Base-by-base conservation (phyloP, 1,140 invertebrate species). In the Ericerus pela region DNA sequence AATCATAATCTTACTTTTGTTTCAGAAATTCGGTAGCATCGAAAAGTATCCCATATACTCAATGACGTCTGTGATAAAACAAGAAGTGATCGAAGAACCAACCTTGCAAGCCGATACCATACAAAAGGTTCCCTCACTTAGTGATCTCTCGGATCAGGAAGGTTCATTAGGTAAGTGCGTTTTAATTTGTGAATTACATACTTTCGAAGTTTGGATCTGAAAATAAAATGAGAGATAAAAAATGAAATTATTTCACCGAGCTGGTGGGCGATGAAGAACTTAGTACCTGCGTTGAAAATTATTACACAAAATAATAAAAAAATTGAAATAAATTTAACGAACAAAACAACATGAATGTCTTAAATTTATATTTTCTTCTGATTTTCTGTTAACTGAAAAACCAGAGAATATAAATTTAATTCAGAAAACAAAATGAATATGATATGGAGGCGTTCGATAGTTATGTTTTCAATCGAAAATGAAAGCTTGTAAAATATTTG, bases 61-160 rank as follows among this genome's bases (percentile, higher is more conserved):
- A 16, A 47, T 47, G 41, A 47, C n/a, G 6, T 16, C 41, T 47
- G 41, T 47, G 41, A 47, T 47, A 47, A 47, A 47, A 47, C 41
- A 47, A 47, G 41, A 47, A 22, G 20, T 47, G 10, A 10, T 47
- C 20, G 41, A 47, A 12, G 41, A 47, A 24, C 41, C 41, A 14
- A 16, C 41, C 4, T 22, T 47, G 26, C 41, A 18, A 14, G 41
- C 41, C 12, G 41, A 47, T 24, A 24, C 41, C 18, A 47, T 47
- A 24, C 82, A 85, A 68, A 88, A 87, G 68, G 85, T 88, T 55
- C 85, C 85, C 5, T 87, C 84, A 1, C 76, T 88, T 28, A 85
- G 82, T 38, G 85, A 88, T 69, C 73, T 88, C 8, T 86, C 84
- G 2, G 85, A 87, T 69, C 80, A 79, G 18, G 85, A 88, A 71